Evolutionary conservation across 2,113 vertebrate species (phyloP).

Genomic region (Micronycteris hirsuta): DNA sequence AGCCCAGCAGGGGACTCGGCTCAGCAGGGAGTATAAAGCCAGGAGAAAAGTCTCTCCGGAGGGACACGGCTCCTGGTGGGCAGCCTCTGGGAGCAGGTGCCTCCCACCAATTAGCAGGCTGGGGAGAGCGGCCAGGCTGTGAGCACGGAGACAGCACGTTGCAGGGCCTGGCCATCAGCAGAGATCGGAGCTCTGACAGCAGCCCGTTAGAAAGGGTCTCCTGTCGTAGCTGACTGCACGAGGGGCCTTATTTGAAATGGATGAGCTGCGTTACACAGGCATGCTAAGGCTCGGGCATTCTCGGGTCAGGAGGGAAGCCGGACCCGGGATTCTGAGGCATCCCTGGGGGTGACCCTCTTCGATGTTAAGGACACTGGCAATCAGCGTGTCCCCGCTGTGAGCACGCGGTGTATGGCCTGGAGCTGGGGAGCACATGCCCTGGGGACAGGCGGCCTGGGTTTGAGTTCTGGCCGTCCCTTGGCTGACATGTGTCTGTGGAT

Average conservation of each 20-base stretch:
- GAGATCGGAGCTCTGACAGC: background rate
- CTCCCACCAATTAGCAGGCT: constrained; percentile 19
- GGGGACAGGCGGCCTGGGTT: background rate
- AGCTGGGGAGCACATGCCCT: too few relatives aligned
- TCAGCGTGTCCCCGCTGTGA: background rate
- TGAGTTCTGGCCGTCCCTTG: background rate
- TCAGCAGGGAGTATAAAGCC: background rate
- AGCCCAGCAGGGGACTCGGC: background rate
- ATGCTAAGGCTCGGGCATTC: background rate
- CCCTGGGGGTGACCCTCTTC: background rate
- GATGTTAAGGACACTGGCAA: accelerated
- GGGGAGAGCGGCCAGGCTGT: background rate
- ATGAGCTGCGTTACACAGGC: background rate
- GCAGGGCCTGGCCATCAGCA: background rate
- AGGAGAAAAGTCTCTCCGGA: background rate
- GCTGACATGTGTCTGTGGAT: background rate
- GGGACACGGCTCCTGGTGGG: background rate
- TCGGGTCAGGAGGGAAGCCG: accelerated
- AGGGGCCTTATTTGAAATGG: background rate
- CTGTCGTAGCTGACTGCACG: background rate
- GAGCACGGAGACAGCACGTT: background rate
- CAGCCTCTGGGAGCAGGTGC: background rate
- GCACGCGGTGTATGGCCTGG: accelerated
- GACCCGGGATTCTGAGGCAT: accelerated
- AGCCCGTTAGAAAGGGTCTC: background rate